Base-by-base conservation (phyloP, 1,140 invertebrate species). In the Drosophila trapezifrons region DNA sequence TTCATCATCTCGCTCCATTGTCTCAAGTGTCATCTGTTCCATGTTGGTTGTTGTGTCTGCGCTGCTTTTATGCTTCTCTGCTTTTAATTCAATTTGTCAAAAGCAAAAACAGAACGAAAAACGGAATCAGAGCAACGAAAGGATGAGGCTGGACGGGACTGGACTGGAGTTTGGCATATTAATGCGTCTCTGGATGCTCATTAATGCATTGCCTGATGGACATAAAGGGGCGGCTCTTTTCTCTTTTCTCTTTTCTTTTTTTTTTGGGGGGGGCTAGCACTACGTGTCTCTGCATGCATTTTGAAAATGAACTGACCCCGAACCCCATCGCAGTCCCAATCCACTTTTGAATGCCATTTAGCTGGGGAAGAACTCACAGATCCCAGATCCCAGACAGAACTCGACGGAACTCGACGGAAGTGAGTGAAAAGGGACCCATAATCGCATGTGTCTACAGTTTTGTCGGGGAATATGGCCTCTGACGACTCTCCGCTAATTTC, bases 11-110 rank as follows among this genome's bases (percentile, higher is more conserved):
- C 32, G 32, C 25, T 27, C 22, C 54, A 52, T 52, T 67, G 74
- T 62, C 75, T 77, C 74, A 40, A 69, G 65, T 72, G 66, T 27
- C 43, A 71, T 71, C 4, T 57, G 67, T 25, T 40, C 43, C 45
- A 18, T 17, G 17, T 29, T 59, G 51, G 37, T 22, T 58, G 46
- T 40, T 63, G 29, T 18, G 8, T 43, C 18, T 35, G n/a, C n/a
- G n/a, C n/a, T n/a, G n/a, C n/a, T n/a, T n/a, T n/a, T n/a, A n/a
- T 40, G 13, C 17, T 76, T 47, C 52, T 47, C 78, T 59, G 70
- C 59, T 60, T 69, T 86, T 77, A 83, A 86, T 86, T 86, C 79
- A 86, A 86, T 86, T 86, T 86, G 83, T 87, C 83, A 87, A 67
- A 57, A 73, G 57, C 71, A 75, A 71, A 67, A 76, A 64, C 71